phyloP scores from a whole-genome alignment of 1,140 invertebrate species.

The Drosophila hydei region DNA sequence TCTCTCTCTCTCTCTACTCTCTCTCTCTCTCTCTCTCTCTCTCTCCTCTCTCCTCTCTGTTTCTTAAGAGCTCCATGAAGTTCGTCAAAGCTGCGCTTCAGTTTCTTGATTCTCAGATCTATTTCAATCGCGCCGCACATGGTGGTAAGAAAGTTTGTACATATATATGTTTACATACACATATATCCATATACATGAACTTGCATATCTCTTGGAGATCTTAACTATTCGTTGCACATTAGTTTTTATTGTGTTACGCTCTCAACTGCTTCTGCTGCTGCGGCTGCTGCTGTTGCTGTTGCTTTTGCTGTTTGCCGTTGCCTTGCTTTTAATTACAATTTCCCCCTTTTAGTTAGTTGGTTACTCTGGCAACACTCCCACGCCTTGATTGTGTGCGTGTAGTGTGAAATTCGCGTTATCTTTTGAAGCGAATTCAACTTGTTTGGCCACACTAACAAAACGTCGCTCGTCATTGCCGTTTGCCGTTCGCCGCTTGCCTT shows the following conservation, averaged over 20 bases:
- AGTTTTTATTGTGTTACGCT: constrained; percentile 8
- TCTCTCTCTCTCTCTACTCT: too few species aligned
- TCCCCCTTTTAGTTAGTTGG: constrained; percentile 21
- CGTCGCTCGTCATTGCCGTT: neutral
- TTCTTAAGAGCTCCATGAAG: too few species aligned
- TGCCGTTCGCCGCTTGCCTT: constrained; percentile 22
- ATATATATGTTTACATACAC: neutral
- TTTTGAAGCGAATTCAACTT: constrained; percentile 34
- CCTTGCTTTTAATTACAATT: constrained; percentile 64
- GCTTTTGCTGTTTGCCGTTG: constrained; percentile 11
- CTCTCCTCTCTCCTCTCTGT: neutral
- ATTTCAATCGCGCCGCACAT: neutral
- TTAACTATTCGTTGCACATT: constrained; percentile 12
- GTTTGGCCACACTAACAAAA: constrained; percentile 9
- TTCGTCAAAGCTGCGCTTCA: neutral
- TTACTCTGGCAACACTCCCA: constrained; percentile 65
- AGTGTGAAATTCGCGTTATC: constrained; percentile 29
- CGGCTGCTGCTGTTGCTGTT: neutral
- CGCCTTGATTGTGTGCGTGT: constrained; percentile 46
- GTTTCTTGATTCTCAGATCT: neutral
- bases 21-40: too few species aligned
- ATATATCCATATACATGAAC: neutral
- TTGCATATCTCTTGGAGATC: constrained; percentile 26
- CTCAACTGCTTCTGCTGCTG: neutral
- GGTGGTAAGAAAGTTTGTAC: neutral